Conservation (phyloP, 2,888 invertebrate genomes). For the Himalopsyche japonica region DNA sequence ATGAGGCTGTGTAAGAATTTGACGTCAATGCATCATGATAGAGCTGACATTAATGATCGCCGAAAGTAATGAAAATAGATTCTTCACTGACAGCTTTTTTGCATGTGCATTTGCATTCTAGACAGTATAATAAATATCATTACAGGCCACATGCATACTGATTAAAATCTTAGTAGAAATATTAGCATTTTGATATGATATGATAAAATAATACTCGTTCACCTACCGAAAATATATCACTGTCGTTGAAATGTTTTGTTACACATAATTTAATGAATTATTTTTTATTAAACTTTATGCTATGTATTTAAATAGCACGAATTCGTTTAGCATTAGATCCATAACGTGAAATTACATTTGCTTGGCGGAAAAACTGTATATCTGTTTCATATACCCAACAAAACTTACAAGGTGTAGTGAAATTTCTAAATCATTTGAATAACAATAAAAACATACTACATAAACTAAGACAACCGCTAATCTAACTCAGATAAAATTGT, state of each 20-base stretch:
- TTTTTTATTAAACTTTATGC: too few relatives aligned
- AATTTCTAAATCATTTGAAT: too few relatives aligned
- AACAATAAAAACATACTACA: too few relatives aligned
- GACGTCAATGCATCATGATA: conserved; percentile 22
- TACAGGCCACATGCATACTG: background rate
- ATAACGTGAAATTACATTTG: too few relatives aligned
- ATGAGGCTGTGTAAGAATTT: background rate
- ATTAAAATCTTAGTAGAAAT: conserved; percentile 25
- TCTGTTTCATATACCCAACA: too few relatives aligned
- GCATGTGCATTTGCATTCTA: background rate
- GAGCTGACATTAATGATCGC: conserved; percentile 19
- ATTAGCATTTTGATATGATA: too few relatives aligned
- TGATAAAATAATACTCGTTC: conserved; percentile 31
- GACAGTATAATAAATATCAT: background rate
- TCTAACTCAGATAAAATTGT: too few relatives aligned
- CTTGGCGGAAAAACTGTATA: too few relatives aligned
- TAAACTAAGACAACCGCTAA: too few relatives aligned
- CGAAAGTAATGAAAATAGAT: conserved; percentile 6
- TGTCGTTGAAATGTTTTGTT: background rate
- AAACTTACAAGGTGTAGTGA: too few relatives aligned
- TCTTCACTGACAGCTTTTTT: background rate
- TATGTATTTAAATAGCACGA: too few relatives aligned
- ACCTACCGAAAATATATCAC: background rate
- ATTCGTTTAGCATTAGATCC: too few relatives aligned
- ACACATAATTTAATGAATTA: conserved; percentile 11